A percentile compares a stretch with the other conserved stretches of the same genome.
These are phyloP conservation scores for Auanema freiburgensis DNA, from an alignment of 2,888 invertebrate species.

Conservation along the genomic window DNA sequence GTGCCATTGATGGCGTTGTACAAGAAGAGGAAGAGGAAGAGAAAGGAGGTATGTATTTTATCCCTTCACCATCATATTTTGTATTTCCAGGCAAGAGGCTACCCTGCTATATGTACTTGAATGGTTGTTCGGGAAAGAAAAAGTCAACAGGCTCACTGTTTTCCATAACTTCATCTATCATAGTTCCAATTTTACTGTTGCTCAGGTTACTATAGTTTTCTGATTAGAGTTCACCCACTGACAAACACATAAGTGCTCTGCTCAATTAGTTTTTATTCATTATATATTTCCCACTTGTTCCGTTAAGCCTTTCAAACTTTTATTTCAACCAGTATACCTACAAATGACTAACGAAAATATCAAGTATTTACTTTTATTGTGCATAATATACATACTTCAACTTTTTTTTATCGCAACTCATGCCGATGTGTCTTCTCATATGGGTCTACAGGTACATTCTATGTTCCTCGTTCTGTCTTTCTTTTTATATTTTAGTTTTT, in stretches of 20 bases:
- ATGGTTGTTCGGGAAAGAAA: constrained; percentile 54
- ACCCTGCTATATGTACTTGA: constrained; percentile 62
- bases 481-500: not conserved
- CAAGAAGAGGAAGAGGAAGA: constrained; percentile 41
- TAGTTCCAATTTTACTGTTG: constrained; percentile 4
- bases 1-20: constrained; percentile 45
- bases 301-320: too few species aligned
- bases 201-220: constrained; percentile 5
- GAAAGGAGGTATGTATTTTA: constrained; percentile 22
- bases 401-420: not conserved
- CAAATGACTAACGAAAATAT: not conserved
- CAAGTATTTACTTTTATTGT: not conserved
- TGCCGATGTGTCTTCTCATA: too few species aligned
- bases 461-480: not conserved
- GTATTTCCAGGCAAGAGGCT: constrained; percentile 49
- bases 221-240: not conserved
- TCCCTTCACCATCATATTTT: constrained; percentile 4
- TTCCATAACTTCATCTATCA: not conserved
- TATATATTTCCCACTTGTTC: too few species aligned
- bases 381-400: not conserved
- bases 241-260: too few species aligned
- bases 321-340: not conserved
- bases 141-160: not conserved
- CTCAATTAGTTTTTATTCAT: too few species aligned
- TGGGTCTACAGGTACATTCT: too few species aligned